Conservation (phyloP, 2,113 vertebrate species). For the Seriola dumerili region DNA sequence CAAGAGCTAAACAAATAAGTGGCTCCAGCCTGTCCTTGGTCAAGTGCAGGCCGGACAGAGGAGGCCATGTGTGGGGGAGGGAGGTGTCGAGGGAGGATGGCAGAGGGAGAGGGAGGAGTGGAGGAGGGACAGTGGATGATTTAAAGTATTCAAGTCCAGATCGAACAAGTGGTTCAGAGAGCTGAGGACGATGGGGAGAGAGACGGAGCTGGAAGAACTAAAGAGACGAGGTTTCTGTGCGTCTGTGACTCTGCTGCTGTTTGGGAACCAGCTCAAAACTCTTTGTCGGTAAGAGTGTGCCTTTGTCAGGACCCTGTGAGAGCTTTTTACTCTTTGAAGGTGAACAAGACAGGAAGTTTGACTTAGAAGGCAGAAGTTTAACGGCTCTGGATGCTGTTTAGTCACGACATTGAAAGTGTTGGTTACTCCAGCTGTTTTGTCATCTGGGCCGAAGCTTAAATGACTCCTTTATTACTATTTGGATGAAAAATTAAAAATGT, state of each 20-base stretch:
- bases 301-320: background rate
- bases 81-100: background rate
- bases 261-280: background rate
- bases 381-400: background rate
- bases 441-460: background rate
- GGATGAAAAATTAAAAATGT: too few species aligned
- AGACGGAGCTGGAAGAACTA: background rate
- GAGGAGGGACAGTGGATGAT: background rate
- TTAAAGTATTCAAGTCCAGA: background rate
- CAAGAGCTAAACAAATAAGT: slow-evolving; percentile 78
- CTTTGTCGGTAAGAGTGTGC: background rate
- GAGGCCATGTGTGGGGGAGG: background rate
- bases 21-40: slow-evolving; percentile 80
- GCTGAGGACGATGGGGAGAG: background rate
- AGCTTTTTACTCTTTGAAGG: background rate
- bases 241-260: slow-evolving; percentile 13
- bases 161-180: background rate
- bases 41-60: slow-evolving; percentile 60
- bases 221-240: background rate
- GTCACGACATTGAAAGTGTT: background rate
- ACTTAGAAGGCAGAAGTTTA: background rate
- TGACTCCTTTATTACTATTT: too few species aligned
- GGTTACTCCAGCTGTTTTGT: background rate
- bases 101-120: background rate
- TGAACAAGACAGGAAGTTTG: background rate